Percentiles rank a stretch among this genome's conserved stretches.
Evolutionary conservation across 2,797 vertebrate species (phyloP).

Genomic region (Sylvia borin): DNA sequence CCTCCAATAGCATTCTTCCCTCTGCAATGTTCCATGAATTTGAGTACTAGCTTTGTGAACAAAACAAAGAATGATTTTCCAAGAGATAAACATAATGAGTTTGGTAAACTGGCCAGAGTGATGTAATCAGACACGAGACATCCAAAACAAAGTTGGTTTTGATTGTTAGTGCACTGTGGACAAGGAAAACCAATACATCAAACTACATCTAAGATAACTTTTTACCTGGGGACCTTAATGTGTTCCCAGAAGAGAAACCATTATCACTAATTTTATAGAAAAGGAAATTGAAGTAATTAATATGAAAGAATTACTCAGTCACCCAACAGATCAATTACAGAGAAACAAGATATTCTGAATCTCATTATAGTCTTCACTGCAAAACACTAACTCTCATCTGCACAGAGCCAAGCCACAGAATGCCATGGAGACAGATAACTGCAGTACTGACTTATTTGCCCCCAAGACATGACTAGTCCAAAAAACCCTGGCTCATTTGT

Average conservation of each 20-base stretch:
- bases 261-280: background rate
- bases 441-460: background rate
- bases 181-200: background rate
- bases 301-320: background rate
- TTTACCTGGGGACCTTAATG: background rate
- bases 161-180: background rate
- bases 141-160: constrained; percentile 5
- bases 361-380: background rate
- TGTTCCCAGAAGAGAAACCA: background rate
- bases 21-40: background rate
- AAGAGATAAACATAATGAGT: background rate
- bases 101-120: background rate
- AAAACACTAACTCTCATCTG: background rate
- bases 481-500: background rate
- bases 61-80: background rate
- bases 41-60: background rate
- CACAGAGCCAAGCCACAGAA: background rate
- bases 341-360: background rate
- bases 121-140: background rate
- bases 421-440: background rate
- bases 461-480: background rate
- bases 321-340: background rate
- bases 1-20: background rate
- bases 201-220: background rate
- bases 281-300: background rate